These are phyloP conservation scores for Clamator glandarius DNA, from an alignment of 2,797 vertebrate species.

Conservation along the genomic window DNA sequence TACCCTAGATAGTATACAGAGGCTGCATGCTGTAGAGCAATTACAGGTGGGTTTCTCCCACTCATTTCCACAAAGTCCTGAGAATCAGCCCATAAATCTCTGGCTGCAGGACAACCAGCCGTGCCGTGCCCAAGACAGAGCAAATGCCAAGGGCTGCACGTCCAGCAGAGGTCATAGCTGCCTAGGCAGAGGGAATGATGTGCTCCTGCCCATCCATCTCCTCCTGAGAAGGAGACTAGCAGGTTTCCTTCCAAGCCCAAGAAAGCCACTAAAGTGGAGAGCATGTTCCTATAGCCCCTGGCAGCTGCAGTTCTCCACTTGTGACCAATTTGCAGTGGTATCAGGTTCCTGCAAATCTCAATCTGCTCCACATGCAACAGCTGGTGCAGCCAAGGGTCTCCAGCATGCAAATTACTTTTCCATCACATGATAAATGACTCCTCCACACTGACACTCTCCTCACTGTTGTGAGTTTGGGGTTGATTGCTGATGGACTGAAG, in stretches of 20 bases:
- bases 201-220: not conserved
- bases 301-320: not conserved
- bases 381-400: slow-evolving; percentile 21
- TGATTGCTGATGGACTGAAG: not conserved
- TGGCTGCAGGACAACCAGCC: accelerated
- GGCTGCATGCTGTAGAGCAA: not conserved
- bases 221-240: not conserved
- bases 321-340: not conserved
- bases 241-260: not conserved
- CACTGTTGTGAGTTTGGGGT: not conserved
- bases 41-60: not conserved
- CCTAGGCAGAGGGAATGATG: not conserved
- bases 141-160: accelerated
- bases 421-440: slow-evolving; percentile 3
- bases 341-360: slow-evolving; percentile 18
- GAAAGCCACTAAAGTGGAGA: not conserved
- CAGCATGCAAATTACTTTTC: slow-evolving; percentile 29
- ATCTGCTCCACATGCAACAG: not conserved
- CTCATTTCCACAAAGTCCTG: not conserved
- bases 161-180: not conserved
- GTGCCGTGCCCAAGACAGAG: accelerated
- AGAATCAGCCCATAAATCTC: not conserved
- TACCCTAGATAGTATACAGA: not conserved
- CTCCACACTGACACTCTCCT: not conserved
- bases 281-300: accelerated